Evolutionary conservation across 2,888 invertebrate genomes (phyloP), one percentile per base, ranked within the genome.

Genomic region (Pollenia angustigena): DNA sequence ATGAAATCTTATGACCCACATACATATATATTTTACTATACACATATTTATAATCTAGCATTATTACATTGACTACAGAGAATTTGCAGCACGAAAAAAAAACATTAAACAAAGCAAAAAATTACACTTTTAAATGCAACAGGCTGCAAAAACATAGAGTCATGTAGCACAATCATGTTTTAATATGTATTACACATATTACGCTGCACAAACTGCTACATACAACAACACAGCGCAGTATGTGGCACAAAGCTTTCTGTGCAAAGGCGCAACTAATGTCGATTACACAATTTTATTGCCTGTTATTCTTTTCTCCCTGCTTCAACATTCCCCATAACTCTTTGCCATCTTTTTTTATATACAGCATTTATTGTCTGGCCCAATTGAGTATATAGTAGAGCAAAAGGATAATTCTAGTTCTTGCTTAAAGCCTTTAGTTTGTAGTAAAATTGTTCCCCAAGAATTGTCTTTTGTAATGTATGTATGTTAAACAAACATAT

Each of bases 181-280:
- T 32, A 42, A 75, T 23, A 80, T 58, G 56, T 56, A 50, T 62
- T 16, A 82, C 54, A 85, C 23, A 81, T 50, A 54, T 23, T 50
- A 66, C 11, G 58, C 52, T 42, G 11, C 16, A 14, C 44, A 56
- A 58, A 71, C 18, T 46, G 52, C 44, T 58, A 8, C 40, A 62
- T 32, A 18, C 12, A 60, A 52, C 10, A 58, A 64, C 8, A 64
- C n/a, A 54, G 2, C 6, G 32, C 32, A 44, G 11, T 64, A 32
- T 60, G 7, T 46, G 23, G 8, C 9, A 16, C 9, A n/a, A 14
- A 16, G 4, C 9, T 12, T 10, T 71, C 42, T 72, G 66, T 79
- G 74, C 23, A 56, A 74, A 85, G 78, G 69, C 81, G 79, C 87
- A 81, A 79, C 81, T 79, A 74, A 84, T 85, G 85, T 79, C 78